These are phyloP conservation scores for Adelges cooleyi DNA, from an alignment of 1,140 invertebrate species.

Conservation along the genomic window DNA sequence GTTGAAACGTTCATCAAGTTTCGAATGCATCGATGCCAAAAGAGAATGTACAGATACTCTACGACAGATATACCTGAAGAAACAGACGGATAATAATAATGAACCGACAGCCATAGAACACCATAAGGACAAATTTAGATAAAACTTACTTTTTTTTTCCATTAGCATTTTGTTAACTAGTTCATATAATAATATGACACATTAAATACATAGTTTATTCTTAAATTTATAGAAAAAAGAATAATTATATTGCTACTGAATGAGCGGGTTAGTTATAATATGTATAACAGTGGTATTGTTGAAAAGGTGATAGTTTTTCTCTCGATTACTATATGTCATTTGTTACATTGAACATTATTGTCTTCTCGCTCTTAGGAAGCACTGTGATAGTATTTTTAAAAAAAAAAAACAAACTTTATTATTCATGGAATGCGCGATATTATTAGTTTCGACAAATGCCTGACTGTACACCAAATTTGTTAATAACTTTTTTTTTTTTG, in stretches of 20 bases:
- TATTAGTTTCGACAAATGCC: neutral
- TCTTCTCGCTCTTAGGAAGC: slow-evolving; percentile 21
- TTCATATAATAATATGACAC: slow-evolving; percentile 10
- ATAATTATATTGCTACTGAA: neutral
- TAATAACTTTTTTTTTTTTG: slow-evolving; percentile 18
- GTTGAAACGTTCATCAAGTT: slow-evolving; percentile 20
- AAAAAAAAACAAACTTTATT: no score
- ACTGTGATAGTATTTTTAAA: slow-evolving; percentile 29
- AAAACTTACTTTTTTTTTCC: neutral
- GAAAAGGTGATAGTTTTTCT: slow-evolving; percentile 20
- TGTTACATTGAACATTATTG: slow-evolving; percentile 2
- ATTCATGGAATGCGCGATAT: neutral
- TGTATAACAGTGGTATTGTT: neutral
- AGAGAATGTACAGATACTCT: slow-evolving; percentile 8
- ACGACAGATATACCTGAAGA: neutral
- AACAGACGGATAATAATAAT: slow-evolving; percentile 15
- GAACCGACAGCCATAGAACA: neutral
- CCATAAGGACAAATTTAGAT: slow-evolving; percentile 25
- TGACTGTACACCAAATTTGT: slow-evolving; percentile 19
- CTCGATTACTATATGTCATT: neutral
- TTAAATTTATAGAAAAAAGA: slow-evolving; percentile 7
- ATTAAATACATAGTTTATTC: slow-evolving; percentile 15
- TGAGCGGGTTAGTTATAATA: neutral
- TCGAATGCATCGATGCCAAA: slow-evolving; percentile 8
- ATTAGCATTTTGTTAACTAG: slow-evolving; percentile 27